Evolutionary conservation across 2,888 invertebrate species (phyloP), one percentile per base, ranked within the genome.

Genomic region (Agrotis puta): DNA sequence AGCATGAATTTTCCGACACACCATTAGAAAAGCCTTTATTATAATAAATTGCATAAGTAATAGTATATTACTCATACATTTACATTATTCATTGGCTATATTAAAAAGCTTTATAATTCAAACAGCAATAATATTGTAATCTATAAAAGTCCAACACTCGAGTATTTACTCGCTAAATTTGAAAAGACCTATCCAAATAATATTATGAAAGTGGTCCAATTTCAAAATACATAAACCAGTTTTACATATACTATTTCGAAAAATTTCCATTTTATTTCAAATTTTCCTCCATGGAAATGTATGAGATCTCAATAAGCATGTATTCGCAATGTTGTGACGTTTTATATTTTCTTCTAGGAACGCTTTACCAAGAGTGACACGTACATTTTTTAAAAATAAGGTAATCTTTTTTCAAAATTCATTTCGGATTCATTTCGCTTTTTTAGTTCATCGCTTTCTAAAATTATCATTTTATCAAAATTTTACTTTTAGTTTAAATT

Each of bases 321-420:
- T 85, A 59, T 82, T 77, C 57, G 90, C 90, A 90, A 80, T 94
- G 92, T 94, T 93, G 94, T 95, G 94, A 95, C 86, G 86, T 89
- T 91, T 97, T 94, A 97, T 97, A 91, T 84, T 92, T 92, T 89
- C 97, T 97, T 97, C 96, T 97, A 97, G 96, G 97, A 97, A 90
- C 97, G 97, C 96, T 97, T 97, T 96, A 96, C 97, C 96, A 97
- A 97, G 97, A 98, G 98, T 97, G 97, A 98, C 97, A 98, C 98
- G 92, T 98, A 98, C 97, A 98, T 98, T 97, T 98, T 96, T 97
- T 98, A 98, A 97, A 96, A 92, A 77, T 91, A 95, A 94, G 95
- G 95, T 95, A 95, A 95, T 90, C 66, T 86, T 88, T 82, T 87
- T 89, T 88, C 81, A 85, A 89, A 91, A 90, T 91, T 85, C 9